Conservation (phyloP, 2,113 vertebrate genomes). For the Piprites chloris region DNA sequence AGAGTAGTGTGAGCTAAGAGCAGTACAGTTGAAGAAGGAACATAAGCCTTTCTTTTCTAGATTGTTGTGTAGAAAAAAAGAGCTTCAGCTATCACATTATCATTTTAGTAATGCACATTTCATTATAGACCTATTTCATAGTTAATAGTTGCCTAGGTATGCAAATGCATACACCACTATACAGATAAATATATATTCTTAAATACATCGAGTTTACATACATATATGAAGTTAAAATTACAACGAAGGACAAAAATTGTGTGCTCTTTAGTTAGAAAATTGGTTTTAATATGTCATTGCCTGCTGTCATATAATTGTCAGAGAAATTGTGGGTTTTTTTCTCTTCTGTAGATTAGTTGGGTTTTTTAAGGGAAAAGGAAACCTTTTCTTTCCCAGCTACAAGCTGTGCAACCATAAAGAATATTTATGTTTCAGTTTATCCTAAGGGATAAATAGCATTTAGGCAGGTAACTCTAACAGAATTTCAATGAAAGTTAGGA, state of each 20-base stretch:
- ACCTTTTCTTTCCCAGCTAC: background rate
- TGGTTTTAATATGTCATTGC: background rate
- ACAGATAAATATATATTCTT: background rate
- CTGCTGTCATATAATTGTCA: background rate
- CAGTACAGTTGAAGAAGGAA: background rate
- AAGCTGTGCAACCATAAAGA: background rate
- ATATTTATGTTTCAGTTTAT: background rate
- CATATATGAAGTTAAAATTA: background rate
- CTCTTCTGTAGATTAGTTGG: background rate
- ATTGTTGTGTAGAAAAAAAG: background rate
- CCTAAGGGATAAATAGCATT: background rate
- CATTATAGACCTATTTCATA: background rate
- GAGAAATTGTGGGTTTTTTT: background rate
- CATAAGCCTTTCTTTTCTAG: background rate
- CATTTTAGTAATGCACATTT: background rate
- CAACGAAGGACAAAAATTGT: background rate
- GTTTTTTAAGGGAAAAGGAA: background rate
- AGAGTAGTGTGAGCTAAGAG: background rate
- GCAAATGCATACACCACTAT: background rate
- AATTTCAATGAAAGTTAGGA: constrained; percentile 8
- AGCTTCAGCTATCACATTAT: background rate
- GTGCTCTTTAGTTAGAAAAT: background rate
- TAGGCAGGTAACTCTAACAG: background rate
- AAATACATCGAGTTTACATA: background rate
- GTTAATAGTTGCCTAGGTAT: background rate